Evolutionary conservation across 2,888 invertebrate genomes (phyloP).

Genomic region (Epirrita christyi): DNA sequence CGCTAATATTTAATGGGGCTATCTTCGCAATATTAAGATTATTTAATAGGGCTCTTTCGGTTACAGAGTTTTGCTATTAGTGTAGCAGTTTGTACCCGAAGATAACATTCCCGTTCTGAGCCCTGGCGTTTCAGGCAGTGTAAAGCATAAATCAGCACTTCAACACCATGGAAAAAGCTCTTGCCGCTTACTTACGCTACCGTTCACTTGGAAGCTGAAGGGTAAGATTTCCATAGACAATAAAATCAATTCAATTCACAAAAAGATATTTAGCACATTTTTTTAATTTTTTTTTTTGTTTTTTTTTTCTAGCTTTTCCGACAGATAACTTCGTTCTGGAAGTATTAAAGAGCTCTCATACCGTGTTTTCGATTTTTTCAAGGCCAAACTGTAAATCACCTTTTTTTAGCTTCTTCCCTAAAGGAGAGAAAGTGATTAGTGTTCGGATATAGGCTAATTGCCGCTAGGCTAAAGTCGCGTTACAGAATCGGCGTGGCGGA

Average conservation of each 20-base stretch:
- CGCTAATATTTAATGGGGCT: constrained; percentile 30
- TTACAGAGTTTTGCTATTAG: constrained; percentile 72
- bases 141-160: constrained; percentile 32
- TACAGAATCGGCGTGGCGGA: too few relatives aligned
- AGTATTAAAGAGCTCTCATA: too few relatives aligned
- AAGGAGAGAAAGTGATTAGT: too few relatives aligned
- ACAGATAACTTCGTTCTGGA: too few relatives aligned
- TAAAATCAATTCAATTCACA: too few relatives aligned
- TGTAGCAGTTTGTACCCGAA: constrained; percentile 66
- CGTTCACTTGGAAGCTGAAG: background rate
- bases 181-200: background rate
- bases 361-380: too few relatives aligned
- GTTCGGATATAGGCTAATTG: too few relatives aligned
- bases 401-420: too few relatives aligned
- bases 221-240: background rate
- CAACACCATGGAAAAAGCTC: background rate
- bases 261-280: too few relatives aligned
- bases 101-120: constrained; percentile 65
- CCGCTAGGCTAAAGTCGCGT: too few relatives aligned
- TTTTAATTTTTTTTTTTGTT: too few relatives aligned
- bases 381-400: too few relatives aligned
- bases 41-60: constrained; percentile 54
- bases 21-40: constrained; percentile 57
- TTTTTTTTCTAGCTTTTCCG: background rate
- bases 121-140: constrained; percentile 12